These are phyloP conservation scores for Lethocerus indicus DNA, from an alignment of 1,140 invertebrate genomes.

Conservation along the genomic window DNA sequence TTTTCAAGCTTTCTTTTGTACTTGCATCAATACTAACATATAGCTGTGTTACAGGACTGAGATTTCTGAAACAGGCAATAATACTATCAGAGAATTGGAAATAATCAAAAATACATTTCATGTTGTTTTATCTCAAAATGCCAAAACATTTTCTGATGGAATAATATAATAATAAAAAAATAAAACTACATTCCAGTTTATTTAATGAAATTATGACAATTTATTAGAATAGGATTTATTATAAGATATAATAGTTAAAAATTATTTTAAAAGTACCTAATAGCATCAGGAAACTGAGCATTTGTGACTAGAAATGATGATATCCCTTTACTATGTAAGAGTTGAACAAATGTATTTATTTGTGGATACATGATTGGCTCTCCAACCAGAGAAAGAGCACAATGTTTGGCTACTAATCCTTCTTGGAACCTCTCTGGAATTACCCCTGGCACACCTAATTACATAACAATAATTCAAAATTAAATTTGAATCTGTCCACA, in stretches of 20 bases:
- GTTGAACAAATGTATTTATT: conserved; percentile 36
- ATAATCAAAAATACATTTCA: too few relatives aligned
- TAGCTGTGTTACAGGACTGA: conserved; percentile 41
- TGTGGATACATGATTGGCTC: conserved; percentile 53
- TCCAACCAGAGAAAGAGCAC: conserved; percentile 45
- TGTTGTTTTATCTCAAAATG: too few relatives aligned
- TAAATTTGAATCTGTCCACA: neutral
- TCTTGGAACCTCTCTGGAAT: conserved; percentile 32
- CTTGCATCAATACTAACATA: conserved; percentile 48
- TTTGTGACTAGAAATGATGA: conserved; percentile 8
- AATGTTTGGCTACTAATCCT: conserved; percentile 32
- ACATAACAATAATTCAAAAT: conserved; percentile 5
- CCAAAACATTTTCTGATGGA: too few relatives aligned
- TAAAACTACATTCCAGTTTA: too few relatives aligned
- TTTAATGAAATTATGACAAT: too few relatives aligned
- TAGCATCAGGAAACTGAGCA: conserved; percentile 44
- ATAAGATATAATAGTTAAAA: too few relatives aligned
- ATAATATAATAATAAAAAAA: neutral
- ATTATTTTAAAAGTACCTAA: conserved; percentile 28
- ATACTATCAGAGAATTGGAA: conserved; percentile 5
- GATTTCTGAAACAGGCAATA: conserved; percentile 23
- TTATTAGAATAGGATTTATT: too few relatives aligned
- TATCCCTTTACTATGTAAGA: conserved; percentile 30
- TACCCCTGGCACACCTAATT: conserved; percentile 41
- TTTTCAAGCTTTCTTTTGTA: conserved; percentile 43